Percentiles rank a stretch among this genome's conserved stretches.
Evolutionary conservation across 2,888 invertebrate species (phyloP).

Genomic region (Cremastinae sp.): DNA sequence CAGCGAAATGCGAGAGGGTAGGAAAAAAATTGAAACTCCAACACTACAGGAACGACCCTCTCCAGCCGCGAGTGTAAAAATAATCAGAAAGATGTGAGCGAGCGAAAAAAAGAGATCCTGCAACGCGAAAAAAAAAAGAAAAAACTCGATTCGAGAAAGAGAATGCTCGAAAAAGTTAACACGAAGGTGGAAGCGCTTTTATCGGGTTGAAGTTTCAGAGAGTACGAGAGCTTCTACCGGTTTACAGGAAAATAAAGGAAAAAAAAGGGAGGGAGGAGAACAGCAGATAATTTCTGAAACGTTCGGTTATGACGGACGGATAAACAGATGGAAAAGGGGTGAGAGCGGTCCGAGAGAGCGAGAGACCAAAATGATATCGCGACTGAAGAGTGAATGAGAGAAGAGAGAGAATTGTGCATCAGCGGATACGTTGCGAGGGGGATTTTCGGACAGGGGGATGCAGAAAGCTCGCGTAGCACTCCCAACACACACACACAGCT

Average conservation of each 20-base stretch:
- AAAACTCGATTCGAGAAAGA: neutral
- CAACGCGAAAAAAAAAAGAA: too few species aligned
- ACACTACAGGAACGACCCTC: too few species aligned
- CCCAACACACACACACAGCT: slow-evolving; percentile 19
- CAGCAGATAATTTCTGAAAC: slow-evolving; percentile 45
- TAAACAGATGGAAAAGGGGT: slow-evolving; percentile 35
- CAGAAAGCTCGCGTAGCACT: slow-evolving; percentile 1
- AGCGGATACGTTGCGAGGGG: slow-evolving; percentile 21
- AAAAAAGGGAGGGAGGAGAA: neutral
- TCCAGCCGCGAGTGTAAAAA: too few species aligned
- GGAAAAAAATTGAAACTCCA: too few species aligned
- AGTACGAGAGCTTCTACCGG: neutral
- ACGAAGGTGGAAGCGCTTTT: neutral
- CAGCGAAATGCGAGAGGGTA: too few species aligned
- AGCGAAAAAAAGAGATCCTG: neutral
- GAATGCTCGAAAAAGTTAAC: neutral
- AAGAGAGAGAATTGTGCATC: slow-evolving; percentile 36
- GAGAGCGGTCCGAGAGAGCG: slow-evolving; percentile 12
- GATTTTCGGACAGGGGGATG: neutral
- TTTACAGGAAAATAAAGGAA: neutral
- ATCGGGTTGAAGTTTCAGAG: too few species aligned
- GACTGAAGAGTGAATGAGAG: slow-evolving; percentile 33
- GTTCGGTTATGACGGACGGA: slow-evolving; percentile 43
- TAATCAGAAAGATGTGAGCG: too few species aligned
- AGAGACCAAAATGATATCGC: too few species aligned